Evolutionary conservation across 2,113 vertebrate species (phyloP), one percentile per base, ranked within the genome.

Genomic region (Seriola rivoliana): DNA sequence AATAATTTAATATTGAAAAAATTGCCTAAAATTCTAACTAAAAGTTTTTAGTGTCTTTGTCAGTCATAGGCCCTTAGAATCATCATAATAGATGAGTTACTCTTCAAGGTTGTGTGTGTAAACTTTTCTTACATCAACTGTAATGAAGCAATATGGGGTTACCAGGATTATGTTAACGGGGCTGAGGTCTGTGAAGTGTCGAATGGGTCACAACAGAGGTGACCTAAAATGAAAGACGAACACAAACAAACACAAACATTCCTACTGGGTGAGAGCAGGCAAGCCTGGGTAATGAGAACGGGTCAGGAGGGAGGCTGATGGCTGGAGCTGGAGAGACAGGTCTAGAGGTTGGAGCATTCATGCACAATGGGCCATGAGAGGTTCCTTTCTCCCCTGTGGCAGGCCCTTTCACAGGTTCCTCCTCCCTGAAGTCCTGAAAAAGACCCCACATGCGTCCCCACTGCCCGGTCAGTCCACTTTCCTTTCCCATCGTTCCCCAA

Each of bases 351-450:
- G 82, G 86, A 82, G 82, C 85, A 92, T 91, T 88, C 75, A 67
- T 82, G 85, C 78, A 94, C 94, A 95, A 95, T 89, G 87, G 88
- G 89, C 85, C 6, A 48, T 91, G 89, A 93, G 91, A 93, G 80
- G 80, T 60, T 93, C 90, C 77, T 87, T 95, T 95, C 94, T 93
- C 88, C 75, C 72, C 10, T 8, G 57, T 93, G 94, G 94, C 94
- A 94, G 92, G 85, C 55, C 83, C 90, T 95, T 94, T 95, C 93
- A 95, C 85, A 78, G 23, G 55, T 90, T 85, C 68, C 85, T 88
- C 58, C 89, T 88, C 85, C 85, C 71, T 64, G 29, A 29, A 34
- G 77, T 40, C 63, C 78, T 91, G 79, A 93, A 94, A 93, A 89
- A 76, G 92, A 91, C 91, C 91, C 85, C 85, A 85, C 80, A 88